Percentiles rank a stretch among this genome's conserved stretches.
Conservation (phyloP, 2,113 vertebrate genomes). For the Acrocephalus kingi region DNA sequence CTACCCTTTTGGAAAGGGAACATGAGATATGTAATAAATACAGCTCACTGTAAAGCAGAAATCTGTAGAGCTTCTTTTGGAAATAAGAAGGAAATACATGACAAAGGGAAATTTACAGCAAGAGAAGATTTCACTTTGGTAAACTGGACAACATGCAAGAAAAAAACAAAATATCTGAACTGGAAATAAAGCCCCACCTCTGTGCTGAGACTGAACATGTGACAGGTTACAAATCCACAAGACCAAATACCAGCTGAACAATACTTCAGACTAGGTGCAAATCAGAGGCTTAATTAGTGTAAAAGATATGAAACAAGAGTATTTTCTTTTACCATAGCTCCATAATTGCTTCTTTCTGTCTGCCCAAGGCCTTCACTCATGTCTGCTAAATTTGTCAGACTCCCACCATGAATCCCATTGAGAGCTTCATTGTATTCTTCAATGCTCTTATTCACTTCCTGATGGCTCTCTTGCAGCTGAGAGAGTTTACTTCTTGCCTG, state of each 20-base stretch:
- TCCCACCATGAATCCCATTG: slow-evolving; percentile 86
- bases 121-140: background rate
- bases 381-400: slow-evolving; percentile 89
- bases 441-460: slow-evolving; percentile 85
- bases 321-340: slow-evolving; percentile 76
- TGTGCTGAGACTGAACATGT: background rate
- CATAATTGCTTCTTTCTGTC: slow-evolving; percentile 83
- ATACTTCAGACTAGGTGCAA: background rate
- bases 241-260: background rate
- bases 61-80: background rate
- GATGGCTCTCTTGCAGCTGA: slow-evolving; percentile 90
- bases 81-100: background rate
- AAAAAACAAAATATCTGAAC: background rate
- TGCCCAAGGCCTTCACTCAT: slow-evolving; percentile 86
- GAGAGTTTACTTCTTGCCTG: slow-evolving; percentile 93
- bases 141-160: background rate
- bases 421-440: slow-evolving; percentile 86
- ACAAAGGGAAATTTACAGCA: background rate
- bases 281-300: background rate
- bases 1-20: background rate
- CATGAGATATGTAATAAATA: background rate
- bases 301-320: background rate
- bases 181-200: background rate
- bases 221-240: background rate
- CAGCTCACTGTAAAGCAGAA: background rate